Conservation (phyloP, 2,113 vertebrate species). For the Nycticorax nycticorax region DNA sequence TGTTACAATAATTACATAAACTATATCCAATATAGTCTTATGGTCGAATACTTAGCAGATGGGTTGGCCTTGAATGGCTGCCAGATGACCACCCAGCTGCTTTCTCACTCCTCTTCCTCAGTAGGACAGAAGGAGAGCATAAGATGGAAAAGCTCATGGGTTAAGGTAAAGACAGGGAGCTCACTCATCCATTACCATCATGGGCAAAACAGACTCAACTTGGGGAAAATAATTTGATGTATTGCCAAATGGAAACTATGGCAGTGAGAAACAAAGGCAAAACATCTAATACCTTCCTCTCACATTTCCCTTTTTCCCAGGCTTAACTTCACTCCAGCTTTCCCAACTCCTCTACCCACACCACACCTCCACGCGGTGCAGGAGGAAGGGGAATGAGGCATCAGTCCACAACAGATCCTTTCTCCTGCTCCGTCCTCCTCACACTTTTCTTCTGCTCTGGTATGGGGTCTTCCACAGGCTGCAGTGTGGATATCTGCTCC, state of each 20-base stretch:
- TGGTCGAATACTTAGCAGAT: background rate
- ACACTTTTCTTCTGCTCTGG: background rate
- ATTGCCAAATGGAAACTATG: background rate
- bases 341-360: background rate
- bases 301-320: background rate
- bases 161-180: background rate
- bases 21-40: background rate
- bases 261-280: background rate
- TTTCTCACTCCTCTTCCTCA: background rate
- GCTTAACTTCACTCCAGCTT: background rate
- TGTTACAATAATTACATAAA: background rate
- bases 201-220: background rate
- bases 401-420: background rate
- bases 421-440: background rate
- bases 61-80: background rate
- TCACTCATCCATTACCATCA: background rate
- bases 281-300: background rate
- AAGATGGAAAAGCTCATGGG: background rate
- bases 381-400: background rate
- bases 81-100: background rate
- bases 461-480: background rate
- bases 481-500: background rate
- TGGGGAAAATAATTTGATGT: background rate
- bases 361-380: rapidly evolving
- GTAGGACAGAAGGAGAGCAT: background rate